Conservation (phyloP, 2,113 vertebrate genomes). For the Dipodomys ordii region DNA sequence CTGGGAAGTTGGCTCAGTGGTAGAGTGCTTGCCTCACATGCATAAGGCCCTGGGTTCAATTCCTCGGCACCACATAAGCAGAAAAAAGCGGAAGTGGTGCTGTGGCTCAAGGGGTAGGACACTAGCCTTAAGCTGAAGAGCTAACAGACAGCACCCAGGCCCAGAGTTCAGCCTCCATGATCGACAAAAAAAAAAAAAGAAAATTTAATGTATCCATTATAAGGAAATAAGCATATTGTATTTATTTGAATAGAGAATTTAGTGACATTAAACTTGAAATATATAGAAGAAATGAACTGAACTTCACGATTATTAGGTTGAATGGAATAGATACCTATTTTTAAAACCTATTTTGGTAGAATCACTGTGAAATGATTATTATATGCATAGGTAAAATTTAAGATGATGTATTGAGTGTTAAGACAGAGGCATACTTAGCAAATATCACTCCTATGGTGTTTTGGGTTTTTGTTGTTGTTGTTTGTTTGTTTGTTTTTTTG, state of each 20-base stretch:
- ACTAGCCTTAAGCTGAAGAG: too few species aligned
- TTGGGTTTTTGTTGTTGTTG: too few species aligned
- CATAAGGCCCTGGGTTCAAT: too few species aligned
- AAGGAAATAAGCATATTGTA: constrained; percentile 22
- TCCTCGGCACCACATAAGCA: too few species aligned
- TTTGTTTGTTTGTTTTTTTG: too few species aligned
- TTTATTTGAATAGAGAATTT: constrained; percentile 45
- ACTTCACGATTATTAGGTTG: background rate
- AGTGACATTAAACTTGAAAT: background rate
- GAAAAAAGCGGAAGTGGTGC: too few species aligned
- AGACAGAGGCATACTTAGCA: background rate
- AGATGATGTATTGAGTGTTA: background rate
- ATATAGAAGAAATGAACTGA: background rate
- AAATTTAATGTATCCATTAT: constrained; percentile 33
- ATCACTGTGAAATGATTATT: background rate
- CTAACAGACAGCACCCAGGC: too few species aligned
- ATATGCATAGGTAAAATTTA: background rate
- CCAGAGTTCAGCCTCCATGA: too few species aligned
- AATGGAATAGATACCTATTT: background rate
- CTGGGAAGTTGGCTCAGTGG: too few species aligned
- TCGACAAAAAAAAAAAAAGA: too few species aligned
- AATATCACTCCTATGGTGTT: background rate
- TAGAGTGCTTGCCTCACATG: too few species aligned
- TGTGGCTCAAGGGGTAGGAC: too few species aligned
- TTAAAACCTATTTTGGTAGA: background rate